A percentile compares a stretch with the other conserved stretches of the same genome.
These are phyloP conservation scores for Alloscopus bannaensis DNA, from an alignment of 2,888 invertebrate species.

Conservation along the genomic window DNA sequence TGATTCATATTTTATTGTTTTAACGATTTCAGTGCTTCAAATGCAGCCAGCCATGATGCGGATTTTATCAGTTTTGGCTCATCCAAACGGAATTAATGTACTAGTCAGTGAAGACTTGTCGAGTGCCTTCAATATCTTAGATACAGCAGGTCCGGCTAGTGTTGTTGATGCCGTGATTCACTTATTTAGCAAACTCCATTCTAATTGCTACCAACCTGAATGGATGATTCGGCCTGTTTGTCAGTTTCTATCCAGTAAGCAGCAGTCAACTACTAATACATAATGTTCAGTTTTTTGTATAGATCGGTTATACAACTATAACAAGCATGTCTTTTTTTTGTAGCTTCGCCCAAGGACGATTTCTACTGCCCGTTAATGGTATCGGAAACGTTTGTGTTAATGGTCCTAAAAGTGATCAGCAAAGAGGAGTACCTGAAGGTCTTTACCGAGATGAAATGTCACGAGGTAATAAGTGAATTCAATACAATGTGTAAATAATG, in stretches of 20 bases:
- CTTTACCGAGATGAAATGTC: slow-evolving; percentile 78
- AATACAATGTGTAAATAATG: slow-evolving; percentile 2
- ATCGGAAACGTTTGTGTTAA: slow-evolving; percentile 91
- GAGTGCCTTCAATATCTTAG: slow-evolving; percentile 70
- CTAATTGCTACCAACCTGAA: slow-evolving; percentile 84
- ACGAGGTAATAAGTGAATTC: slow-evolving; percentile 70
- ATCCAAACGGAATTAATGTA: slow-evolving; percentile 72
- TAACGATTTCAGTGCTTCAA: slow-evolving; percentile 82
- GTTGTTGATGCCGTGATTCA: slow-evolving; percentile 93
- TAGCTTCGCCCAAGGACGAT: slow-evolving; percentile 72
- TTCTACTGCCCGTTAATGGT: slow-evolving; percentile 75
- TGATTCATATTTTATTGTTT: too few relatives aligned
- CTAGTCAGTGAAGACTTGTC: slow-evolving; percentile 70
- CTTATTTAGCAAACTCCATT: slow-evolving; percentile 85
- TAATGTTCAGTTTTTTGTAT: slow-evolving; percentile 10
- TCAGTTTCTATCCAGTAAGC: slow-evolving; percentile 80
- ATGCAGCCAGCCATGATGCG: slow-evolving; percentile 89
- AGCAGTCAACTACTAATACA: too few relatives aligned
- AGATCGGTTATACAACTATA: background rate
- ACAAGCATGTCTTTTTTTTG: too few relatives aligned
- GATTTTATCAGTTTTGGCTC: slow-evolving; percentile 86
- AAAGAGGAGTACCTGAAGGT: slow-evolving; percentile 84
- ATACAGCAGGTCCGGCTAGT: slow-evolving; percentile 79
- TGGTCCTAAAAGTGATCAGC: slow-evolving; percentile 87
- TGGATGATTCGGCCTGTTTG: slow-evolving; percentile 87